Evolutionary conservation across 2,113 vertebrate species (phyloP).

Genomic region (Tauraco erythrolophus): DNA sequence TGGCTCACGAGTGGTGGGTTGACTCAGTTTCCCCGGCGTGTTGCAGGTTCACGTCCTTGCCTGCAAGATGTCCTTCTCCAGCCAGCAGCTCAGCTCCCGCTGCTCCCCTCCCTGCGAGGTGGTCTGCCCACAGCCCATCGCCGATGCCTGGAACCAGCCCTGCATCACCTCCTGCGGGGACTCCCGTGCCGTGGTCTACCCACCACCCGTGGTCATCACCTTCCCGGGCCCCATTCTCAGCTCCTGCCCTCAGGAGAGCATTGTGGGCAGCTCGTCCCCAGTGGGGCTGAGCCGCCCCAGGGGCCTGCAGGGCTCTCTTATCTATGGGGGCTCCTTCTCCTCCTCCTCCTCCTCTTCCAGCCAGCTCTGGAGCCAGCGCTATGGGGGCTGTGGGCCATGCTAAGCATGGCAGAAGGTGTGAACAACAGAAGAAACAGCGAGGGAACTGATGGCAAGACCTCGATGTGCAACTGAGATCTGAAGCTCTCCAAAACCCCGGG

Average conservation of each 20-base stretch:
- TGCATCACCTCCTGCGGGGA: not conserved
- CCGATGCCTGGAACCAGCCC: not conserved
- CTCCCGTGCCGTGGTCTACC: not conserved
- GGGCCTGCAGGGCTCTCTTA: not conserved
- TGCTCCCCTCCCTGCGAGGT: not conserved
- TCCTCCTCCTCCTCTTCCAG: not conserved
- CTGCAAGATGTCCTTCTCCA: not conserved
- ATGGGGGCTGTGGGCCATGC: not conserved
- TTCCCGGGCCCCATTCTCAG: not conserved
- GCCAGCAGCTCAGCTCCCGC: slow-evolving; percentile 25
- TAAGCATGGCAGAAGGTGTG: not conserved
- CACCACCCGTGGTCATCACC: not conserved
- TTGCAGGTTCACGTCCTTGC: not conserved
- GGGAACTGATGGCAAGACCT: not conserved
- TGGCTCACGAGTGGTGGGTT: fast-evolving
- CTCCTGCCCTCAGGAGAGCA: not conserved
- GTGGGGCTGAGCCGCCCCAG: not conserved
- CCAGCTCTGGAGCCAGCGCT: not conserved
- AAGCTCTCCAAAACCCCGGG: no score
- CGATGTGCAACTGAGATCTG: not conserved
- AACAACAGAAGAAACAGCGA: fast-evolving
- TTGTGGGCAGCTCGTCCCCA: not conserved
- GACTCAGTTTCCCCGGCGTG: fast-evolving
- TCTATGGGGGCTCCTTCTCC: not conserved
- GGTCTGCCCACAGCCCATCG: not conserved